Evolutionary conservation across 2,113 vertebrate genomes (phyloP).

Genomic region (Lagopus muta): DNA sequence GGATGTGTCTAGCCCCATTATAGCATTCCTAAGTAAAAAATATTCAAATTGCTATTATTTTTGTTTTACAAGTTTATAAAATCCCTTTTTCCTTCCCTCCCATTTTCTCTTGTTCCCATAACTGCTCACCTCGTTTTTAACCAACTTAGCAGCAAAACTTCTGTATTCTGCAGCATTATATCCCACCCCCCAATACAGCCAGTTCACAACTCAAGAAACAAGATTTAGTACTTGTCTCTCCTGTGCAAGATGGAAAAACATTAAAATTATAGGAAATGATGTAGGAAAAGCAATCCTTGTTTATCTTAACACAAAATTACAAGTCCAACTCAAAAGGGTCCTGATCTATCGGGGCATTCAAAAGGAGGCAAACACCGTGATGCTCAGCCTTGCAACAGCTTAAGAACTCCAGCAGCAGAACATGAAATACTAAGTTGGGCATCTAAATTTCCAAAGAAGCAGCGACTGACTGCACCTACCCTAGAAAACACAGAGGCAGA

Average conservation of each 20-base stretch:
- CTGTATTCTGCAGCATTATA: not conserved
- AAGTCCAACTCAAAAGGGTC: not conserved
- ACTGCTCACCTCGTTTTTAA: not conserved
- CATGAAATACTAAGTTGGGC: not conserved
- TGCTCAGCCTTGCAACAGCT: not conserved
- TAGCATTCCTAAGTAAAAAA: not conserved
- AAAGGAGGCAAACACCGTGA: not conserved
- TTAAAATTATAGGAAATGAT: not conserved
- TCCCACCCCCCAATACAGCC: not conserved
- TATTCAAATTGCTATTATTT: not conserved
- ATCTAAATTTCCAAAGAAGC: not conserved
- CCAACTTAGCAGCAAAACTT: not conserved
- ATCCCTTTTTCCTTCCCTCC: not conserved
- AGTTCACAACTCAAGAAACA: not conserved
- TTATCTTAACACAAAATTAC: not conserved
- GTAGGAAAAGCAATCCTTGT: not conserved
- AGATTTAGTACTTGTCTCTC: not conserved
- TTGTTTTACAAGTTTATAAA: not conserved
- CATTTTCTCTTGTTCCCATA: not conserved
- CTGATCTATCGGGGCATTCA: rapidly evolving
- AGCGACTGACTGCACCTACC: not conserved
- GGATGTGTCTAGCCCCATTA: not conserved
- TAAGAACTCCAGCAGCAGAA: not conserved
- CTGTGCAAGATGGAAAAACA: not conserved
- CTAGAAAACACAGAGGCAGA: not conserved